phyloP scores from a whole-genome alignment of 1,140 invertebrate genomes.

The Halesus radiatus region DNA sequence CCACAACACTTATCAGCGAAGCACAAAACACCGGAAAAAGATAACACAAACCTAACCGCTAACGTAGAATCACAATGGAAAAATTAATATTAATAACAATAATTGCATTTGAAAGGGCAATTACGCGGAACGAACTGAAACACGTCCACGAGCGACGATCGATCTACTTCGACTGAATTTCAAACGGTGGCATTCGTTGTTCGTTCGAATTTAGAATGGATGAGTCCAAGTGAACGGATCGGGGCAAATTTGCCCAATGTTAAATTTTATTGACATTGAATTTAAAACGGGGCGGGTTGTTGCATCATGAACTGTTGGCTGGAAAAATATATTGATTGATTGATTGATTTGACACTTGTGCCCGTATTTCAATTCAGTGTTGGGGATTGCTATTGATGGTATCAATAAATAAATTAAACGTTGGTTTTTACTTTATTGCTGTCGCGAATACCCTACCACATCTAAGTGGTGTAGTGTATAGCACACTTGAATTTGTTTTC shows the following conservation, averaged over 20 bases:
- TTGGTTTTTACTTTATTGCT: too few species aligned
- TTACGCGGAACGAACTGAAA: neutral
- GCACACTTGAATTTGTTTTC: too few species aligned
- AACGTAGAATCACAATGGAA: neutral
- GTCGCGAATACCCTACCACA: too few species aligned
- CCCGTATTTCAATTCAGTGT: neutral
- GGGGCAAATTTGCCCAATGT: neutral
- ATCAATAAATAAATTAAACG: too few species aligned
- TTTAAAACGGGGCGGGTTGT: too few species aligned
- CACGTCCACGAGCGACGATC: slow-evolving; percentile 3
- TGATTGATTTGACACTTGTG: neutral
- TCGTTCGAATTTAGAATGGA: slow-evolving; percentile 11
- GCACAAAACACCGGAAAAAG: neutral
- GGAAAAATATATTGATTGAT: too few species aligned
- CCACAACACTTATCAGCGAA: neutral
- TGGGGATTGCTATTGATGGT: neutral
- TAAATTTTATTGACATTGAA: neutral
- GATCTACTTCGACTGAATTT: slow-evolving; percentile 17
- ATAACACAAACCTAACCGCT: slow-evolving; percentile 1
- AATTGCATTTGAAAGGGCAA: neutral
- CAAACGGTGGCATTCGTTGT: slow-evolving; percentile 15
- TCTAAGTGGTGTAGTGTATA: too few species aligned
- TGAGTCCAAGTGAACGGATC: neutral
- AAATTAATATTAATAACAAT: slow-evolving; percentile 16
- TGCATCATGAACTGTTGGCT: too few species aligned